phyloP scores from a whole-genome alignment of 1,140 invertebrate genomes.

The Solen grandis region DNA sequence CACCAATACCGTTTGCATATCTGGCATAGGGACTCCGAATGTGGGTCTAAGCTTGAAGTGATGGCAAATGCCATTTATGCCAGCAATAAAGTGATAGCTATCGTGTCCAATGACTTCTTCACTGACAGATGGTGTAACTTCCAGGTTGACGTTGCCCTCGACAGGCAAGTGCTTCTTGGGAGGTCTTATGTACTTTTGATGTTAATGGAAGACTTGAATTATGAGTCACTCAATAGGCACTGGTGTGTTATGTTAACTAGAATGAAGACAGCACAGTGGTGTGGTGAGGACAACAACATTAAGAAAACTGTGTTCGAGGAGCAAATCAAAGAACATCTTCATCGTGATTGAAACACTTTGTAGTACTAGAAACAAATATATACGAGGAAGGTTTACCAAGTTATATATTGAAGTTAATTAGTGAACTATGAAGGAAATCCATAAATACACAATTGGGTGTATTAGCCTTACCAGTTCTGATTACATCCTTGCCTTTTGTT shows the following conservation, averaged over 20 bases:
- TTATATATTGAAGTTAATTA: no score
- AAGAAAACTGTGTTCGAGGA: no score
- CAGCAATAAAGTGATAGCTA: conserved; percentile 1
- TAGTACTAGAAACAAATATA: no score
- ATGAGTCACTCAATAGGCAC: neutral
- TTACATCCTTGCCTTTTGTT: no score
- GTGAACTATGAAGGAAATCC: no score
- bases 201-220: conserved; percentile 11
- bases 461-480: no score
- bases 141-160: conserved; percentile 30
- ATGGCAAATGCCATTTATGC: conserved; percentile 23
- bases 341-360: no score
- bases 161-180: neutral
- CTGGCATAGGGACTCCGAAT: conserved; percentile 14
- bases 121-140: conserved; percentile 29
- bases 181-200: conserved; percentile 2
- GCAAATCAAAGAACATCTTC: no score
- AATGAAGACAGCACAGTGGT: conserved; percentile 10
- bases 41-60: conserved; percentile 16
- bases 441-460: no score
- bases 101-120: conserved; percentile 24
- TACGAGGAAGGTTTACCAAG: no score
- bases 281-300: no score
- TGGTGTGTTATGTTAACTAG: conserved; percentile 43
- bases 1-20: conserved; percentile 11